Conservation (phyloP, 1,140 invertebrate species). For the Heterodera schachtii region DNA sequence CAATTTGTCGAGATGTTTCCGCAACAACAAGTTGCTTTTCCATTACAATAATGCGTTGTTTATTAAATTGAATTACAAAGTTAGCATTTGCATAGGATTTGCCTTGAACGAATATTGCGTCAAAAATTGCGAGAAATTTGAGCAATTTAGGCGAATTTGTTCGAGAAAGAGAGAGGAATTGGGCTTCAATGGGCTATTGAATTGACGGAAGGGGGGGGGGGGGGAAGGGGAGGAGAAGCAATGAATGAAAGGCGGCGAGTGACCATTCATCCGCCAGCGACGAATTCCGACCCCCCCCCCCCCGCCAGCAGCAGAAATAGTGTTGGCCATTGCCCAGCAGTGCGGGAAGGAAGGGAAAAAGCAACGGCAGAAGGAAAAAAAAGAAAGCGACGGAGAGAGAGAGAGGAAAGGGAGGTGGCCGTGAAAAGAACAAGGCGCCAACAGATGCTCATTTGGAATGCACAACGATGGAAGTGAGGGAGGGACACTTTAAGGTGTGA, state of each 20-base stretch:
- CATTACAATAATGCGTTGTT: constrained; percentile 30
- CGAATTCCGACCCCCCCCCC: not conserved
- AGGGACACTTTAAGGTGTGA: constrained; percentile 8
- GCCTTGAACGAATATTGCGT: not conserved
- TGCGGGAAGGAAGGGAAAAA: not conserved
- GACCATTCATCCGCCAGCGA: not conserved
- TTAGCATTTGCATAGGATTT: too few species aligned
- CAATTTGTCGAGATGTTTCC: constrained; percentile 46
- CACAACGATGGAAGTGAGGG: not conserved
- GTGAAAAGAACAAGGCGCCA: constrained; percentile 2
- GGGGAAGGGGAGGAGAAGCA: constrained; percentile 5
- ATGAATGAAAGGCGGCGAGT: constrained; percentile 10
- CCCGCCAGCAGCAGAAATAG: not conserved
- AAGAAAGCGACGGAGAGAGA: not conserved
- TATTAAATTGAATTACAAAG: not conserved
- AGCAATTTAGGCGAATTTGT: constrained; percentile 10
- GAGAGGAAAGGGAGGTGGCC: not conserved
- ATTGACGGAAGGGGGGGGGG: constrained; percentile 8
- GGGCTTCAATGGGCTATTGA: not conserved
- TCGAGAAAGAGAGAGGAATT: constrained; percentile 8
- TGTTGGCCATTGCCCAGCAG: not conserved
- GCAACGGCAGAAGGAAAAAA: not conserved
- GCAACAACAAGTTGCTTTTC: constrained; percentile 52
- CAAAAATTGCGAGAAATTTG: constrained; percentile 38
- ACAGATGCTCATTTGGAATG: constrained; percentile 18